Evolutionary conservation across 1,140 invertebrate species (phyloP).

Genomic region (Parapsyche elsis): DNA sequence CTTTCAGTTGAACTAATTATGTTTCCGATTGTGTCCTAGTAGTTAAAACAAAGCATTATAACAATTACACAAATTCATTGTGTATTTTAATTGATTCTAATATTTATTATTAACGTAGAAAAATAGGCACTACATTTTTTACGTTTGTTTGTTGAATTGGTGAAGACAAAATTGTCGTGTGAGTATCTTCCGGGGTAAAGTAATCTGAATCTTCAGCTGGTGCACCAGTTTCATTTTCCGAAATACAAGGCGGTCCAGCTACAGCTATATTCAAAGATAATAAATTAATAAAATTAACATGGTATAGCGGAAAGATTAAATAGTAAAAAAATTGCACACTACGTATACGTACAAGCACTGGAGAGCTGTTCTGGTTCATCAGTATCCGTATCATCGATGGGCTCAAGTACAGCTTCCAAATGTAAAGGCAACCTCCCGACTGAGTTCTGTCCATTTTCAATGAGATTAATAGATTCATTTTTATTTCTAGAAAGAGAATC

Average conservation of each 20-base stretch:
- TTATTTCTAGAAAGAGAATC: conserved; percentile 41
- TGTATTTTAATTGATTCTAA: too few species aligned
- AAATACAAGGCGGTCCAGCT: conserved; percentile 46
- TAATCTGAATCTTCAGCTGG: conserved; percentile 75
- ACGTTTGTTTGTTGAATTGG: conserved; percentile 57
- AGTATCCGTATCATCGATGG: conserved; percentile 70
- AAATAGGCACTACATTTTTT: conserved; percentile 47
- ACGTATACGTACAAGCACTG: conserved; percentile 58
- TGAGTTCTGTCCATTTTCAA: conserved; percentile 52
- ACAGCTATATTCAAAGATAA: conserved; percentile 40
- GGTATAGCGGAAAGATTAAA: too few species aligned
- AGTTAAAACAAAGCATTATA: conserved; percentile 7
- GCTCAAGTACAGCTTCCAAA: conserved; percentile 66
- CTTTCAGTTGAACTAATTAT: conserved; percentile 58
- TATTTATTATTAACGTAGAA: not conserved
- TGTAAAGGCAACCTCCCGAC: conserved; percentile 58
- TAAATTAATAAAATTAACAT: not conserved
- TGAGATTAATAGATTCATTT: conserved; percentile 42
- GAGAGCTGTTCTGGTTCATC: conserved; percentile 60
- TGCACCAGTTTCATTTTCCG: conserved; percentile 53
- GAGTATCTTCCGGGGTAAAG: conserved; percentile 77
- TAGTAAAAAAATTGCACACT: not conserved
- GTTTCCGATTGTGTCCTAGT: conserved; percentile 51
- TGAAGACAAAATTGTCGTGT: conserved; percentile 71
- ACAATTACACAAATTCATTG: not conserved